Base-by-base conservation (phyloP, 2,888 invertebrate genomes). In the Blastobasis adustella region DNA sequence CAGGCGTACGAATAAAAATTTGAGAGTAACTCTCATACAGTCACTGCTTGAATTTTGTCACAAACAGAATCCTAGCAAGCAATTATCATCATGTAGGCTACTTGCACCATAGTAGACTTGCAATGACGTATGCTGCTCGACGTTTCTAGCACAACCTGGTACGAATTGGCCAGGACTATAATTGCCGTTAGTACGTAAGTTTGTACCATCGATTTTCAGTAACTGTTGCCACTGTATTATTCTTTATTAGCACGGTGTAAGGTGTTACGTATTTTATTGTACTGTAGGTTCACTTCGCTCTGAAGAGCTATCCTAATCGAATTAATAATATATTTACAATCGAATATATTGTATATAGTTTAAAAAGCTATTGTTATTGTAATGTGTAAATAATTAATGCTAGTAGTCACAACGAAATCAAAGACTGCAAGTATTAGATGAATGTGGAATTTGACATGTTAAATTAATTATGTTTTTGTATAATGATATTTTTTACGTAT, bases 371-470 rank as follows among this genome's bases (percentile, higher is more conserved):
- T 23, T 23, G 23, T 23, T 23, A 23, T 23, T 23, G 3, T 23
- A 23, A 23, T 8, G 47, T 49, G 47, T 43, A 47, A 44, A 52
- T 49, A 52, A 46, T 49, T 59, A 58, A 82, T 76, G 79, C 83
- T 84, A 76, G 82, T 88, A 85, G 87, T 88, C 87, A 86, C 88
- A 87, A 87, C 80, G 85, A 83, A 85, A 81, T 80, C 79, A 83
- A 87, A 88, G 87, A 88, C 87, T 87, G 87, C 86, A 67, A 75
- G 82, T 82, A 73, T 80, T 81, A 68, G 73, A 61, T 23, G 37
- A 52, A 59, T 63, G 69, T 75, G 68, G 66, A 69, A 69, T 69
- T 77, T 79, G 79, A 84, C 73, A 72, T 77, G 75, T 79, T 76
- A 64, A 63, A 64, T 65, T 55, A 60, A 60, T 58, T 57, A 69